A percentile compares a stretch with the other conserved stretches of the same genome.
phyloP scores from a whole-genome alignment of 2,888 invertebrate genomes.

The Agrotis exclamationis region DNA sequence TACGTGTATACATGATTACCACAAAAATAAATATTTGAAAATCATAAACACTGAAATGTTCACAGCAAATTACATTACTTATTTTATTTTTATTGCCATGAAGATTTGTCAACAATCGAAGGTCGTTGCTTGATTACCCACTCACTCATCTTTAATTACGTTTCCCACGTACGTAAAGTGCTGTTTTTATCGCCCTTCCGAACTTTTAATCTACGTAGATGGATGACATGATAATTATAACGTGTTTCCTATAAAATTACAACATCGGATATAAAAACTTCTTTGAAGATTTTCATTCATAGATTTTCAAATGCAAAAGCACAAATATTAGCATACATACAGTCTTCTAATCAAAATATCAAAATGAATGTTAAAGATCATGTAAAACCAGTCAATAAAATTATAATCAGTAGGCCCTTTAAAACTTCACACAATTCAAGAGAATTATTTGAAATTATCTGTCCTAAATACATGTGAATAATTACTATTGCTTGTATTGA shows the following conservation, averaged over 20 bases:
- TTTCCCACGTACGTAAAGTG: conserved; percentile 40
- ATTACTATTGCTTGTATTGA: conserved; percentile 17
- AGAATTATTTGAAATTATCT: conserved; percentile 22
- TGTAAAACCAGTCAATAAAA: conserved; percentile 1
- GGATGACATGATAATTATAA: conserved; percentile 38
- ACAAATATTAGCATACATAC: not conserved
- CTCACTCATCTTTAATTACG: conserved; percentile 33
- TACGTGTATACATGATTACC: not conserved
- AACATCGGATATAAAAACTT: not conserved
- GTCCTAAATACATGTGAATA: conserved; percentile 18
- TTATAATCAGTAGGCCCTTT: conserved; percentile 11
- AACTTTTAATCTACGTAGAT: conserved; percentile 21
- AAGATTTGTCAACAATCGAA: conserved; percentile 25
- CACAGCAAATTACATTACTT: too few species aligned
- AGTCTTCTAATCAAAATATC: not conserved
- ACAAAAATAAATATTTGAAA: not conserved
- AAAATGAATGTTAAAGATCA: not conserved
- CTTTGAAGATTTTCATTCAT: not conserved
- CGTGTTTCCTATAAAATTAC: not conserved
- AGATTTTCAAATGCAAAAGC: not conserved
- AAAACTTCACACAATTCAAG: conserved; percentile 13
- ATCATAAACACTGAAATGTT: not conserved
- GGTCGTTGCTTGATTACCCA: conserved; percentile 25
- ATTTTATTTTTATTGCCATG: not conserved
- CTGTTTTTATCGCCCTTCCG: conserved; percentile 26